Base-by-base conservation (phyloP, 2,113 vertebrate genomes). In the Carettochelys insculpta region DNA sequence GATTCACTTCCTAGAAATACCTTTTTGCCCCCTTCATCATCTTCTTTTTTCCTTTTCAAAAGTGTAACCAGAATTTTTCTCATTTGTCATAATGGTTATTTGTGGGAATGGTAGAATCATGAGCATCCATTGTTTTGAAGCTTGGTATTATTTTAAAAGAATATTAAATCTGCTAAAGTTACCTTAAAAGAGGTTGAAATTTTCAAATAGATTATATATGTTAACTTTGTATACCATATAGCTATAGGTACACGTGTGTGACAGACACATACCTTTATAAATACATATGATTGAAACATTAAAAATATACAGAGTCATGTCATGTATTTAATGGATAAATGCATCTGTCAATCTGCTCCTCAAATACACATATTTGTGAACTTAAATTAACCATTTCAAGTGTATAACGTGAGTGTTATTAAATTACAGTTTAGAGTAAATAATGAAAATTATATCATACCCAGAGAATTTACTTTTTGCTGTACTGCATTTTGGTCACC, bases 41-140 rank as follows among this genome's bases (percentile, higher is more conserved):
- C 94, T 91, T 92, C 27, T 91, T 45, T 87, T 51, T 83, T 24
- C 38, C 79, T 38, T 85, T 94, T 93, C 83, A 92, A 86, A 96
- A 96, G 78, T 1, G 0, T 86, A 92, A 93, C 86, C 52, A 85
- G 88, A 93, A 77, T 95, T 92, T 50, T 92, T 94, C 50, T 89
- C 31, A 94, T 96, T 95, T 80, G 45, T 92, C 89, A 88, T 85
- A 76, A 88, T 90, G 85, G 79, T 90, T 95, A 85, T 96, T 96
- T 95, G 90, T 1, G 90, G 73, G 43, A 41, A 80, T 87, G 85
- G 92, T 82, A 89, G 73, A 93, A 91, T 73, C 52, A 4, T 89
- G 53, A 92, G 48, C 81, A 24, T 83, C 87, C 51, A 41, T 90
- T 90, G 71, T 95, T 94, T 96, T 90, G 94, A 93, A 94, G 89